These are phyloP conservation scores for Enteromius argenteus DNA, from an alignment of 2,797 vertebrate genomes.

Conservation along the genomic window DNA sequence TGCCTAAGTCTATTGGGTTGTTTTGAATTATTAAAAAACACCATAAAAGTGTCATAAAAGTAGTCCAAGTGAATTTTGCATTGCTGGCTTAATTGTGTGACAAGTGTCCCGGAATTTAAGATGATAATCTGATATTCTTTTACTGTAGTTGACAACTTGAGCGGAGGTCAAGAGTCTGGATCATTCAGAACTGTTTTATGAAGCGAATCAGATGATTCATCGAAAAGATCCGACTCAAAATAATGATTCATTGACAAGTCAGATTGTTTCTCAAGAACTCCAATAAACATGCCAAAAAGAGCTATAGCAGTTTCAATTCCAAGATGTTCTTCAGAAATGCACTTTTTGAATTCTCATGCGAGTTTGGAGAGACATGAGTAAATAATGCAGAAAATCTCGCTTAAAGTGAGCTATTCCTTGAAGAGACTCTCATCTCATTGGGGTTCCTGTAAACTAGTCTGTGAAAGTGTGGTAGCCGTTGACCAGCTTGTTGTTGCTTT, in stretches of 20 bases:
- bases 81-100: neutral
- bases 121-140: neutral
- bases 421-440: conserved; percentile 35
- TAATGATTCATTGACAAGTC: neutral
- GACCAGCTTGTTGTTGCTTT: conserved; percentile 38
- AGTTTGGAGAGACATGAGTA: neutral
- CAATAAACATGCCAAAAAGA: neutral
- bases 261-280: neutral
- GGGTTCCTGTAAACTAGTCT: conserved; percentile 34
- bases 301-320: neutral
- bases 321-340: neutral
- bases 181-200: neutral
- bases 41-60: neutral
- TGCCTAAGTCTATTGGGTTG: neutral
- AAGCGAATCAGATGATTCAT: neutral
- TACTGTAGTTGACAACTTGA: neutral
- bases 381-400: neutral
- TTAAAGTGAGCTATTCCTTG: neutral
- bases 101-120: neutral
- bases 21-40: conserved; percentile 7
- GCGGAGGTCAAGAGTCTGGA: neutral
- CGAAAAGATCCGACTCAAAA: neutral
- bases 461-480: conserved; percentile 33
- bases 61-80: neutral
- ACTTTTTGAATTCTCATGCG: neutral